Base-by-base conservation (phyloP, 23 tunicate genomes). In the Aplidium turbinatum region DNA sequence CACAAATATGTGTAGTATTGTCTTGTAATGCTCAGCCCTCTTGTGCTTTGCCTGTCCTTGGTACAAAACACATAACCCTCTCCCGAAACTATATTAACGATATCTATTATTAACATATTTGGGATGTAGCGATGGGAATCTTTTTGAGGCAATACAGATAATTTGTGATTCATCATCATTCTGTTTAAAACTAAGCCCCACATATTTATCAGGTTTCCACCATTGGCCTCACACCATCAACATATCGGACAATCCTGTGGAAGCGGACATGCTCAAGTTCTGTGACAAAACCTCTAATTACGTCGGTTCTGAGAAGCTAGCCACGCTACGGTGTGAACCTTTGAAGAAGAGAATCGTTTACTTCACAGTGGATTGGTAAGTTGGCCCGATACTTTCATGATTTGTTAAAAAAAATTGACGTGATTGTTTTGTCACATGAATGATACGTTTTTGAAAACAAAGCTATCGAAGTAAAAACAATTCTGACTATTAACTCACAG, bases 141-240 rank as follows among this genome's bases (percentile, higher is more conserved):
- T n/a, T n/a, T n/a, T n/a, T n/a, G n/a, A n/a, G n/a, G n/a, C n/a
- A n/a, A n/a, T n/a, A n/a, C n/a, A n/a, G n/a, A n/a, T n/a, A n/a
- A n/a, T n/a, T n/a, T n/a, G n/a, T n/a, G n/a, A n/a, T n/a, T n/a
- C n/a, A n/a, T n/a, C n/a, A n/a, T n/a, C n/a, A n/a, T n/a, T n/a
- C n/a, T n/a, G n/a, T n/a, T n/a, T n/a, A n/a, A n/a, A n/a, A n/a
- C n/a, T n/a, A n/a, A n/a, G n/a, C n/a, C n/a, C n/a, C n/a, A n/a
- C n/a, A n/a, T n/a, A n/a, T n/a, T n/a, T n/a, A n/a, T n/a, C n/a
- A 87, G 94, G 96, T 39, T 89, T 89, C 27, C 96, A 82, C 53
- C 96, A 89, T 79, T 89, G 96, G 96, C 73, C 80, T 5, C 88
- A 82, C 39, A 42, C 88, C 3, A 82, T 89, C 19, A 69, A 51